phyloP scores from a whole-genome alignment of 2,113 vertebrate species.

The Tricholaema leucomelas region DNA sequence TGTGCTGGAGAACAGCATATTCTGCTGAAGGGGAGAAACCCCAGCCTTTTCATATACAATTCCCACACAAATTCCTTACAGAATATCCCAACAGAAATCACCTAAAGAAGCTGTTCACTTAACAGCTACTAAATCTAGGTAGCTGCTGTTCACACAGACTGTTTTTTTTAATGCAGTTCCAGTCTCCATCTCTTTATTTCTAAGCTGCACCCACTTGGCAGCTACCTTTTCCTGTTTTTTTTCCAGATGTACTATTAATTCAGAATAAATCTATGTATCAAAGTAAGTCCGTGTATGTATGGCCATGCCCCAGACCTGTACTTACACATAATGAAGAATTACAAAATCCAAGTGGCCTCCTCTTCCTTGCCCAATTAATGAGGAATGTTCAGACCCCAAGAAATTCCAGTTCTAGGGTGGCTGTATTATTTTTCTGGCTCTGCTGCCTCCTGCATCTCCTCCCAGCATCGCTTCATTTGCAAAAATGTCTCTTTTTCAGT shows the following conservation, averaged over 20 bases:
- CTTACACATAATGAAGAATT: neutral
- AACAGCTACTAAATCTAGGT: neutral
- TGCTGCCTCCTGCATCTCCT: neutral
- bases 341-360: neutral
- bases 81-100: neutral
- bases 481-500: neutral
- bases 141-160: neutral
- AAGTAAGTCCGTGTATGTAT: neutral
- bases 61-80: neutral
- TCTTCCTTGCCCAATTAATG: neutral
- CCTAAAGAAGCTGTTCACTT: neutral
- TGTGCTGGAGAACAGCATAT: neutral
- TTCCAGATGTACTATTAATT: neutral
- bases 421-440: neutral
- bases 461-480: rapidly evolving
- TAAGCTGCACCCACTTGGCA: neutral
- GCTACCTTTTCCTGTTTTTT: neutral
- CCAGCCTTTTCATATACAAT: neutral
- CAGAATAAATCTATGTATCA: neutral
- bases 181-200: neutral
- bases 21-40: neutral
- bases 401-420: neutral
- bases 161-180: neutral
- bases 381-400: neutral
- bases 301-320: neutral